Evolutionary conservation across 2,888 invertebrate genomes (phyloP), one percentile per base, ranked within the genome.

Genomic region (Cryptocheilus praepositus): DNA sequence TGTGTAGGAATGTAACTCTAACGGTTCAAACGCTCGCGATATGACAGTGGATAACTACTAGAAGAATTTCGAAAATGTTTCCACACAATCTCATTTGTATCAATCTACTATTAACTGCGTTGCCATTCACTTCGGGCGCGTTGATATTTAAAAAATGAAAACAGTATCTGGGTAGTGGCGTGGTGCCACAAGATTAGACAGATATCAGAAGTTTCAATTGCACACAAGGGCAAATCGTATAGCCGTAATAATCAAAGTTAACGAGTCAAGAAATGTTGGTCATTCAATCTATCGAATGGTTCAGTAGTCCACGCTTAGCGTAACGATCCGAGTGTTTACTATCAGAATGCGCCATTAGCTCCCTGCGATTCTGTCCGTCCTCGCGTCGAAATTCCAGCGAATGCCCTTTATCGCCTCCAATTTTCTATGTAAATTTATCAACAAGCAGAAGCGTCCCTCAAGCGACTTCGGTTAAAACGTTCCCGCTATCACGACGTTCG

Each of bases 271-370:
- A 36, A 11, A 36, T 36, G 3, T 36, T 4, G 36, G 11, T 11
- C 36, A 36, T 2, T 36, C 11, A 11, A 36, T 11, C 36, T 11
- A 11, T 11, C 11, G 11, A 11, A 60, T 52, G 51, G 18, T 49
- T 18, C 52, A 21, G 16, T 44, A 28, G 36, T 22, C 8, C 22
- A 49, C 15, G 49, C 19, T 58, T 58, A 58, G 46, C 49, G 28
- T 13, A 58, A 58, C 49, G 58, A 58, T 49, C 58, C 21, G 46
- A 18, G 21, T 58, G 36, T 46, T 58, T 46, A 22, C 58, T 58
- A 46, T 58, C 58, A 22, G 58, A 58, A 58, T 58, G 49, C 25
- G 16, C 58, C 16, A 46, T 46, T 58, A 58, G 58, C 58, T 58
- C 46, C 13, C 3, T 46, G 49, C 58, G 11, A 58, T 58, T 46